Conservation (phyloP, 2,888 invertebrate genomes). For the Drosophila rellima region DNA sequence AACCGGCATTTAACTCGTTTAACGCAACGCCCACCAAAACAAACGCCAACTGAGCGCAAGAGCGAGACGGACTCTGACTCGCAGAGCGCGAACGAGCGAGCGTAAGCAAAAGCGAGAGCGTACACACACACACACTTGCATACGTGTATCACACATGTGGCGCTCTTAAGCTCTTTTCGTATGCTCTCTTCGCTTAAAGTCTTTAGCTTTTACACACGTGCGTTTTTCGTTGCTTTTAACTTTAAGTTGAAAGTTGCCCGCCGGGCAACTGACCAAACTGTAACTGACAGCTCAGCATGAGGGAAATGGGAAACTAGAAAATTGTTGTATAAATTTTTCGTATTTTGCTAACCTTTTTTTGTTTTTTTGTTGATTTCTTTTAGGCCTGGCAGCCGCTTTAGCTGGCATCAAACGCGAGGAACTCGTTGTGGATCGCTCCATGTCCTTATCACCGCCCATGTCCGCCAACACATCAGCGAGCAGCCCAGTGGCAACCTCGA, state of each 20-base stretch:
- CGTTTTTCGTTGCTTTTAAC: constrained; percentile 24
- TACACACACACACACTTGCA: constrained; percentile 28
- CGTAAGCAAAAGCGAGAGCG: constrained; percentile 8
- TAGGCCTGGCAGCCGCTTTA: constrained; percentile 85
- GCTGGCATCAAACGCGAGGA: constrained; percentile 85
- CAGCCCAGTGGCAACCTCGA: constrained; percentile 59
- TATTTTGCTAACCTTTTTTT: constrained; percentile 42
- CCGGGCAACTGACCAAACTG: constrained; percentile 49
- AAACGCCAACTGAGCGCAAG: constrained; percentile 40
- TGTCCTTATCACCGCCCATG: constrained; percentile 85
- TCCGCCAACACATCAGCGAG: constrained; percentile 81
- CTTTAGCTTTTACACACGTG: constrained; percentile 49
- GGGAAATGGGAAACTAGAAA: constrained; percentile 1
- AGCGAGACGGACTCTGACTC: constrained; percentile 11
- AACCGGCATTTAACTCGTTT: constrained; percentile 77
- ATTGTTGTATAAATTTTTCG: not conserved
- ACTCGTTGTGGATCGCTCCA: constrained; percentile 77
- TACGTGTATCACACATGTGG: constrained; percentile 24
- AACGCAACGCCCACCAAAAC: constrained; percentile 72
- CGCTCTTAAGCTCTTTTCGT: constrained; percentile 41
- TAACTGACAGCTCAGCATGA: constrained; percentile 46
- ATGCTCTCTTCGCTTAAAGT: constrained; percentile 25
- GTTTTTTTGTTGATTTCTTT: constrained; percentile 8
- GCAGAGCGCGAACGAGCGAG: not conserved
- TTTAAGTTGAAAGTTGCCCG: constrained; percentile 35